phyloP scores from a whole-genome alignment of 2,113 vertebrate genomes.

The Perccottus glenii region DNA sequence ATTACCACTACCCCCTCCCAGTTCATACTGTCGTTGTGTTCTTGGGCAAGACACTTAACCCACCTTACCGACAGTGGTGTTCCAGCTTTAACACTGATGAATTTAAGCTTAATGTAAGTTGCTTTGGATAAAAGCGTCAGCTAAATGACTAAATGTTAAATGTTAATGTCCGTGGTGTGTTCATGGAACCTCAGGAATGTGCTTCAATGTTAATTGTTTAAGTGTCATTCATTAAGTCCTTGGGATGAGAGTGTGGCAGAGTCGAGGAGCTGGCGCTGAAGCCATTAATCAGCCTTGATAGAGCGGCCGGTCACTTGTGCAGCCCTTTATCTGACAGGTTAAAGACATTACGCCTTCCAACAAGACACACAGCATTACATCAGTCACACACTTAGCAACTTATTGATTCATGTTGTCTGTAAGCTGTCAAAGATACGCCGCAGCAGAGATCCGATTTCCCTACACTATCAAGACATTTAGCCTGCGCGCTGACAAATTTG shows the following conservation, averaged over 20 bases:
- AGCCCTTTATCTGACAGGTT: constrained; percentile 16
- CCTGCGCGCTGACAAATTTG: not conserved
- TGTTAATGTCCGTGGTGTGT: constrained; percentile 27
- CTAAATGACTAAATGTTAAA: no score
- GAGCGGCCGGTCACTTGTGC: constrained; percentile 6
- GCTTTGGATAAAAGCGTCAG: no score
- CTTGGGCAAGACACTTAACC: no score
- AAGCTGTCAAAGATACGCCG: constrained; percentile 3
- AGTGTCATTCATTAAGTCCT: constrained; percentile 53
- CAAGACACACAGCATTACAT: constrained; percentile 6
- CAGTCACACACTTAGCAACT: constrained; percentile 4
- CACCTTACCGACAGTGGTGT: no score
- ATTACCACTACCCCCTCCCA: no score
- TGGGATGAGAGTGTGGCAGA: constrained; percentile 16
- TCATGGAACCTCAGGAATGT: constrained; percentile 22
- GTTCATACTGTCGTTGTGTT: no score
- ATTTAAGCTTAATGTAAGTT: no score
- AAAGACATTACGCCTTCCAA: constrained; percentile 7
- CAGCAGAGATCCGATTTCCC: not conserved
- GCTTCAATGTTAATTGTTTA: constrained; percentile 52
- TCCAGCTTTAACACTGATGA: no score
- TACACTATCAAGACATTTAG: constrained; percentile 4
- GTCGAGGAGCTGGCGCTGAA: constrained; percentile 29
- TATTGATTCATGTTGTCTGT: constrained; percentile 14
- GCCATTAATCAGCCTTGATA: constrained; percentile 46